Evolutionary conservation across 2,113 vertebrate species (phyloP), one percentile per base, ranked within the genome.

Genomic region (Paratilapia polleni): DNA sequence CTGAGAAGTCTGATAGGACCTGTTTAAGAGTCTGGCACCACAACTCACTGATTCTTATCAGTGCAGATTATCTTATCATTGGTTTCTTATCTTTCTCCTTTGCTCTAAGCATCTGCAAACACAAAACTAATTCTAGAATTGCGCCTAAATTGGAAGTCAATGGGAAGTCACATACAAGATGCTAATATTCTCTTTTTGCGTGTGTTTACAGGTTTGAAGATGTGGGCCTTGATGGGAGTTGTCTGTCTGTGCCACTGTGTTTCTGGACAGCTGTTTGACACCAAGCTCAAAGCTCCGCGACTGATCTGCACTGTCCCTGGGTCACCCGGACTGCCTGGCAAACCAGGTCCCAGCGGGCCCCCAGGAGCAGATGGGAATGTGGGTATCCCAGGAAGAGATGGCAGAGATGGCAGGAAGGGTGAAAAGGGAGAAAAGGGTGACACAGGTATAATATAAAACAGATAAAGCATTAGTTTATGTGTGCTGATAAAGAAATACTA

Each of bases 371-470:
- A 97, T 0, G 98, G 98, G 87, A 96, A 96, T 78, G 95, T 97
- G 57, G 98, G 98, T 76, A 96, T 99, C 84, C 97, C 97, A 8
- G 98, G 98, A 94, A 97, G 98, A 96, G 98, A 99, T 81, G 98
- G 98, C 3, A 96, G 98, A 96, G 98, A 99, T 60, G 98, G 98
- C 93, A 96, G 97, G 82, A 97, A 97, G 89, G 98, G 98, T 85
- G 98, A 99, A 91, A 98, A 97, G 93, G 98, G 98, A 64, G 97
- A 98, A 87, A 99, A 98, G 76, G 98, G 97, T 87, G 94, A 96
- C 2, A 49, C 97, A 97, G 98, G 98, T 99, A 98, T 84, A 84
- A 78, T 19, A 86, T 82, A 3, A 87, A 88, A 38, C 36, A 59
- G 61, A 87, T 41, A 73, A 34, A 77, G 78, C 54, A 56, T 78